These are phyloP conservation scores for Eumaeus atala DNA, from an alignment of 1,140 invertebrate genomes.

Conservation along the genomic window DNA sequence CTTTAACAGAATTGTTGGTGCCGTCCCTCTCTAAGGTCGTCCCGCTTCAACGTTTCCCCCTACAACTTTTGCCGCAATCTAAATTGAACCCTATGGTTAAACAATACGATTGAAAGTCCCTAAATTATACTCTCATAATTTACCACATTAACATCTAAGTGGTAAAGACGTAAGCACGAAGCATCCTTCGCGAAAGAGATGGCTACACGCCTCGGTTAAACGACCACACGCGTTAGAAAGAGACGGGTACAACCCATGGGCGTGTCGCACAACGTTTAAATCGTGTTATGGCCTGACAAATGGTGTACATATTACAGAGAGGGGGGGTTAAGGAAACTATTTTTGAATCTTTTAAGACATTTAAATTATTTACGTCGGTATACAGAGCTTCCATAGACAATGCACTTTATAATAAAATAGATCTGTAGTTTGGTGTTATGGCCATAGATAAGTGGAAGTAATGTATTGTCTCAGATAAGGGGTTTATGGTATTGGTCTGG, in stretches of 20 bases:
- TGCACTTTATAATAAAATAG: constrained; percentile 74
- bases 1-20: constrained; percentile 58
- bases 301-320: constrained; percentile 71
- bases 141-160: constrained; percentile 42
- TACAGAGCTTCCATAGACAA: constrained; percentile 62
- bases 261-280: constrained; percentile 61
- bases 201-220: constrained; percentile 10
- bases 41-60: constrained; percentile 58
- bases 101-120: constrained; percentile 21
- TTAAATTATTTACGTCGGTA: constrained; percentile 72
- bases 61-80: constrained; percentile 15
- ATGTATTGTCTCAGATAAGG: constrained; percentile 67
- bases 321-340: constrained; percentile 72
- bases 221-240: constrained; percentile 28
- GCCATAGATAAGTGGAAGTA: constrained; percentile 66
- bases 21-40: constrained; percentile 49
- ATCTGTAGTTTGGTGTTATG: constrained; percentile 62
- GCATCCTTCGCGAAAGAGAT: constrained; percentile 41
- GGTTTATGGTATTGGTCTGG: constrained; percentile 60
- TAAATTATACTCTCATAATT: constrained; percentile 22
- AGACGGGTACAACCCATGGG: constrained; percentile 41
- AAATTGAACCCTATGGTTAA: constrained; percentile 19
- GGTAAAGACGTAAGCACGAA: constrained; percentile 47
- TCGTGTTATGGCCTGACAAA: constrained; percentile 73
- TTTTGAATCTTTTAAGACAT: constrained; percentile 75